Evolutionary conservation across 2,113 vertebrate genomes (phyloP), one percentile per base, ranked within the genome.

Genomic region (Grus americana): DNA sequence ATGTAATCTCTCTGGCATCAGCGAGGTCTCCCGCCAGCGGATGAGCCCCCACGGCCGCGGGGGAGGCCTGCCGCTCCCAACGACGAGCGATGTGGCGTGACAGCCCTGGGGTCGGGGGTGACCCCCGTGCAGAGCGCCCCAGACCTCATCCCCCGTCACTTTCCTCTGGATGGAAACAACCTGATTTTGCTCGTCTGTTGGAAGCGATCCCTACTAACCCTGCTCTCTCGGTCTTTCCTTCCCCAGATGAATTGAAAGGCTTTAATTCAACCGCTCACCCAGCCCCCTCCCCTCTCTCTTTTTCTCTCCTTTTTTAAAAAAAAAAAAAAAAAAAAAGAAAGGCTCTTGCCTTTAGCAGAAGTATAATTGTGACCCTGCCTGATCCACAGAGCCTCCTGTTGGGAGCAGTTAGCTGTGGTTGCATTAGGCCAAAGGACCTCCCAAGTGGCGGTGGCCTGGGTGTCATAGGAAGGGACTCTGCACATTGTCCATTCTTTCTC

Each of bases 391-490:
- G 97, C 96, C 97, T 97, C 98, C 97, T 93, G 95, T 97, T 92
- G 98, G 96, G 96, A 97, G 96, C 91, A 73, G 96, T 96, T 93
- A 97, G 98, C 93, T 86, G 29, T 80, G 98, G 94, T 90, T 84
- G 95, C 79, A 62, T 81, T 76, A 96, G 98, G 93, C 95, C 95
- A 72, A 29, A 92, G 92, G 98, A 98, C 98, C 98, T 98, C 98
- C 98, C 98, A 98, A 98, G 98, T 98, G 98, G 98, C 82, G 42
- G 94, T 96, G 96, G 95, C 95, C 97, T 66, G 95, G 94, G 96
- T 97, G 97, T 97, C 94, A 74, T 36, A 90, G 90, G 84, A 92
- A 88, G 49, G 93, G 86, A 95, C 97, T 96, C 98, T 96, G 97
- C 95, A 94, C 91, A 97, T 61, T 90, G 96, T 95, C 97, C 95